Evolutionary conservation across 53 echinoderm and acorn worm species (phyloP).

Genomic region (Temnopleurus reevesii): DNA sequence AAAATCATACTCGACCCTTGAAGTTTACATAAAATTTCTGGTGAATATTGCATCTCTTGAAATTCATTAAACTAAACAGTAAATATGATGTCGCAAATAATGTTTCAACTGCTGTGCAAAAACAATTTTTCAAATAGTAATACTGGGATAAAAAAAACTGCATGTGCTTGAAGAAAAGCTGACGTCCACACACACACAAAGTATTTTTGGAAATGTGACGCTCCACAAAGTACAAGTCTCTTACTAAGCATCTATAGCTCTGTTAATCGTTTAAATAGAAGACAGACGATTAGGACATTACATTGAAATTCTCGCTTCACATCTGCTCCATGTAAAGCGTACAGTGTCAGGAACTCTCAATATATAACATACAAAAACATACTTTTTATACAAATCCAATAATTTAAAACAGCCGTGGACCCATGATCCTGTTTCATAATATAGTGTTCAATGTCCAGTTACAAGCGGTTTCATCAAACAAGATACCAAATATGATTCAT

Average conservation of each 20-base stretch:
- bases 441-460: too few species aligned
- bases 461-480: too few species aligned
- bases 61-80: too few species aligned
- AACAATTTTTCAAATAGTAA: too few species aligned
- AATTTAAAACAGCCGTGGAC: slow-evolving; percentile 32
- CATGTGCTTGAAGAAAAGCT: neutral
- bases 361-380: slow-evolving; percentile 29
- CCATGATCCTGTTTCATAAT: too few species aligned
- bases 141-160: too few species aligned
- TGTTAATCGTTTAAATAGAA: neutral
- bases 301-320: neutral
- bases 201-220: neutral
- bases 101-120: too few species aligned
- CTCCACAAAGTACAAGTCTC: neutral
- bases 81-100: too few species aligned
- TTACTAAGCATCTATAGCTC: neutral
- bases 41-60: too few species aligned
- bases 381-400: neutral
- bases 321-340: neutral
- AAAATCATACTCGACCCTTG: too few species aligned
- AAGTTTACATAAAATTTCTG: too few species aligned
- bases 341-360: neutral
- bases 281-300: neutral
- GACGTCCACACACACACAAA: neutral
- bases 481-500: too few species aligned